phyloP scores from a whole-genome alignment of 2,888 invertebrate species.

The Cantharis rustica region DNA sequence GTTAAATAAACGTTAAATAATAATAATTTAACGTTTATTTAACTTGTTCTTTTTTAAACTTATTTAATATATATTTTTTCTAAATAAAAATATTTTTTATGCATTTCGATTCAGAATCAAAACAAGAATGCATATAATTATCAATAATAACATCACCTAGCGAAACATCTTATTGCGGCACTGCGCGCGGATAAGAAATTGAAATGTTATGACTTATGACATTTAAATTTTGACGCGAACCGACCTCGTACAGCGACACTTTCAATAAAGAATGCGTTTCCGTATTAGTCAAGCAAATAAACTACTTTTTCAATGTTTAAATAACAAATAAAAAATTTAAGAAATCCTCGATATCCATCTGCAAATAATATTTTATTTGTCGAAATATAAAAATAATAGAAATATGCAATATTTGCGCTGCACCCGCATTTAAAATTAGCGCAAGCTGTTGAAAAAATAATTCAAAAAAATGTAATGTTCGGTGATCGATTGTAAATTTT shows the following conservation, averaged over 20 bases:
- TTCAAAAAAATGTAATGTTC: neutral
- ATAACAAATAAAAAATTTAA: neutral
- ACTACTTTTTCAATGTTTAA: neutral
- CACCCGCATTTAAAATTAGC: neutral
- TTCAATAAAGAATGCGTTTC: neutral
- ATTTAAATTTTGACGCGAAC: neutral
- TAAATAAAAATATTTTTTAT: too few species aligned
- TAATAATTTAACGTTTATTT: too few species aligned
- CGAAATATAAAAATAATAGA: neutral
- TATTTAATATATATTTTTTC: too few species aligned
- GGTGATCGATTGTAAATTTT: neutral
- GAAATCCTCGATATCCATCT: neutral
- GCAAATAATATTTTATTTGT: neutral
- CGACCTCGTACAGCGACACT: neutral
- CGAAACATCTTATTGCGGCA: too few species aligned
- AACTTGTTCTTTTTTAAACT: too few species aligned
- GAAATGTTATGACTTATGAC: neutral
- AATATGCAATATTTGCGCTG: neutral
- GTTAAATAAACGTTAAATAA: too few species aligned
- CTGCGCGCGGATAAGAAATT: too few species aligned
- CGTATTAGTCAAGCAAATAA: neutral
- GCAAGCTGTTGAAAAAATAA: neutral
- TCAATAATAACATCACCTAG: too few species aligned
- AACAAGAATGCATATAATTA: too few species aligned
- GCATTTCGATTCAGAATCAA: too few species aligned